A percentile compares a stretch with the other conserved stretches of the same genome.
Evolutionary conservation across 2,797 vertebrate genomes (phyloP).

Genomic region (Glossophaga mutica): DNA sequence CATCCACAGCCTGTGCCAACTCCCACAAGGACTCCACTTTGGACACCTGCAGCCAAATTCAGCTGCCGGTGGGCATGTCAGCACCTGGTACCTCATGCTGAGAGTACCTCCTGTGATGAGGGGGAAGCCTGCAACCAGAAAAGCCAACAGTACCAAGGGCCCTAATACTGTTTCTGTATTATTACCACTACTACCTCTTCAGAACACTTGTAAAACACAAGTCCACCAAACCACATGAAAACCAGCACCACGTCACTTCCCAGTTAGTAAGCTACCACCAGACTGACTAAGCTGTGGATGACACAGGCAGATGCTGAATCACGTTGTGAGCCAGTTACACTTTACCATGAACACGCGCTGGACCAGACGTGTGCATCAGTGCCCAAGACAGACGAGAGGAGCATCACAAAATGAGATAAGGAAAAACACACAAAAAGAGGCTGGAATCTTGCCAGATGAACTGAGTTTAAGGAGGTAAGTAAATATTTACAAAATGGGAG

Average conservation of each 20-base stretch:
- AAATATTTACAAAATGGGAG: slow-evolving; percentile 77
- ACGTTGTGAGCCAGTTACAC: not conserved
- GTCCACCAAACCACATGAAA: not conserved
- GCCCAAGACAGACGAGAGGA: not conserved
- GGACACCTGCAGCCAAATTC: not conserved
- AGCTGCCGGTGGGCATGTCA: rapidly evolving
- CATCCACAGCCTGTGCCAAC: not conserved
- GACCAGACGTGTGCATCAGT: not conserved
- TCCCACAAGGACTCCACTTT: not conserved
- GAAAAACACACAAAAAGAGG: slow-evolving; percentile 34
- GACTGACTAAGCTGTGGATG: not conserved
- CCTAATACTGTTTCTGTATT: not conserved
- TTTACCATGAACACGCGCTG: not conserved
- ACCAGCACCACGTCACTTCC: not conserved
- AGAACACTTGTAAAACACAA: not conserved
- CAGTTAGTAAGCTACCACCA: not conserved
- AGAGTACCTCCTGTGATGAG: not conserved
- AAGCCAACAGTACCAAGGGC: not conserved
- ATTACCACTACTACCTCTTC: not conserved
- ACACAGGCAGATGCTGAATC: not conserved
- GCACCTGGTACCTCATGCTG: not conserved
- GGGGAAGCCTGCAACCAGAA: not conserved
- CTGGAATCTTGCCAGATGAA: slow-evolving; percentile 52
- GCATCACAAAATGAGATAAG: not conserved
- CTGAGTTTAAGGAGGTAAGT: slow-evolving; percentile 62